phyloP scores from a whole-genome alignment of 2,888 invertebrate species.

The Drosophila kuntzei region DNA sequence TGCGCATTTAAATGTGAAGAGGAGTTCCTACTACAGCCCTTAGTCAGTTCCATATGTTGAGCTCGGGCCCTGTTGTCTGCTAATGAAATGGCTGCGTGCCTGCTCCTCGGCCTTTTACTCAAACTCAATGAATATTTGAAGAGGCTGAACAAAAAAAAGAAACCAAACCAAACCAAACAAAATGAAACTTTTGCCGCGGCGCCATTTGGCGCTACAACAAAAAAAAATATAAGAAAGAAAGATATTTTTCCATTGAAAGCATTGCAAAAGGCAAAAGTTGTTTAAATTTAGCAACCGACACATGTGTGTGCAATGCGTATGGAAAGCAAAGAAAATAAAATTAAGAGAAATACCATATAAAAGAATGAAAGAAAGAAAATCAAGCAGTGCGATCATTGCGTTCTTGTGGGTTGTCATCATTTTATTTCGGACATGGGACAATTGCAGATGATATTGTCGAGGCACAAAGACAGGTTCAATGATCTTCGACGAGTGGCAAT shows the following conservation, averaged over 20 bases:
- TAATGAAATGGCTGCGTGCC: conserved; percentile 73
- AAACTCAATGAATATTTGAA: conserved; percentile 80
- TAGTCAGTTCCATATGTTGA: conserved; percentile 68
- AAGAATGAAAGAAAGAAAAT: conserved; percentile 3
- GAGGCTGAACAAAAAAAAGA: conserved; percentile 45
- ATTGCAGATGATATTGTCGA: conserved; percentile 47
- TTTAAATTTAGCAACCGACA: conserved; percentile 75
- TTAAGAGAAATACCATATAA: conserved; percentile 10
- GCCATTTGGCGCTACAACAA: conserved; percentile 75
- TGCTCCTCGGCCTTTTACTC: conserved; percentile 66
- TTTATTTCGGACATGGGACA: conserved; percentile 59
- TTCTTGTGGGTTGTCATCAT: conserved; percentile 49
- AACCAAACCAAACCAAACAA: conserved; percentile 41
- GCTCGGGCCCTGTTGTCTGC: conserved; percentile 41
- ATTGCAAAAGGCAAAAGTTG: conserved; percentile 65
- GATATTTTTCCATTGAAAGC: conserved; percentile 78
- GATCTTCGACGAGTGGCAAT: conserved; percentile 25
- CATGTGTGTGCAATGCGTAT: conserved; percentile 68
- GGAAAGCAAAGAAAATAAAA: conserved; percentile 2
- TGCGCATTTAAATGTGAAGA: conserved; percentile 84
- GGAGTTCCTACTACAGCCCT: conserved; percentile 47
- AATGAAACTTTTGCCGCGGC: conserved; percentile 75
- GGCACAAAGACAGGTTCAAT: conserved; percentile 59
- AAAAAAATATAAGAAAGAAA: conserved; percentile 22
- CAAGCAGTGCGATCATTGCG: conserved; percentile 55